Evolutionary conservation across 2,888 invertebrate genomes (phyloP), one percentile per base, ranked within the genome.

Genomic region (Microctonus aethiopoides): DNA sequence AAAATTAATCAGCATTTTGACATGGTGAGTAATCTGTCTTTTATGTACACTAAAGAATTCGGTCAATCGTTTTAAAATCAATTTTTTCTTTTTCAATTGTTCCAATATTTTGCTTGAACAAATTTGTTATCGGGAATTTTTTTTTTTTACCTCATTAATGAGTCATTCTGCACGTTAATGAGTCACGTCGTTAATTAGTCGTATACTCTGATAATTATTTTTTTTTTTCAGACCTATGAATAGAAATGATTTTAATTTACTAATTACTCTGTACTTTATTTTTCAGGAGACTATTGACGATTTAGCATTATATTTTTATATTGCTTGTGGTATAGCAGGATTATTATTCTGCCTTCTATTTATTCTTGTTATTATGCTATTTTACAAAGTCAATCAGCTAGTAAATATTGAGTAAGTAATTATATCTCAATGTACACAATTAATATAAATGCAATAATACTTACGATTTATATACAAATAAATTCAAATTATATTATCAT

Each of bases 371-470:
- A 69, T 67, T 61, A 54, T 81, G 36, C 75, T 85, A 10, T 82
- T 81, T 72, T 67, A 75, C 29, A 83, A 81, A 79, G 75, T 85
- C 66, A 81, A 78, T 69, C 77, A 79, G 36, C 77, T 83, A 39
- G 34, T 74, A 10, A 34, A 64, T 13, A 80, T 82, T 54, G 77
- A 79, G 84, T 85, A 70, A 83, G 84, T 83, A 20, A 76, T 41
- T 13, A 26, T 13, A n/a, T 20, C 13, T 24, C 24, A 6, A 3
- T 29, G 29, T 29, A 29, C n/a, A n/a, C n/a, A n/a, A n/a, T n/a
- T n/a, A n/a, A n/a, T n/a, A n/a, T n/a, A 29, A 29, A 29, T 7
- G 7, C 29, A 29, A n/a, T n/a, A 5, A 5, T 7, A 65, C 29
- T 24, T 20, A 29, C 51, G 22, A 36, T 52, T 24, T 32, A 5